phyloP scores from a whole-genome alignment of 2,797 vertebrate genomes.

The Lithobates pipiens region DNA sequence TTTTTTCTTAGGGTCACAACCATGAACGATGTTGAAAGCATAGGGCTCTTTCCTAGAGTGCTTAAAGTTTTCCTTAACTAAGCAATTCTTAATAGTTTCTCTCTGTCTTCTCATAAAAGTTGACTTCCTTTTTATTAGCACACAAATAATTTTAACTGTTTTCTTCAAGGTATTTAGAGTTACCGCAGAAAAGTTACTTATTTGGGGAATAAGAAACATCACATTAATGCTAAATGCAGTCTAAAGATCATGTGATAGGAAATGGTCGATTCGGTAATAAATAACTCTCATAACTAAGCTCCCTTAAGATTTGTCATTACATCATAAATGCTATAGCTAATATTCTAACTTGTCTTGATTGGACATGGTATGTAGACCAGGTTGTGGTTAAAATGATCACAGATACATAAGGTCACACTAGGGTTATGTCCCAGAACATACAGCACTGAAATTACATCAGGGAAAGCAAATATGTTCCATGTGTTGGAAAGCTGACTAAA shows the following conservation, averaged over 20 bases:
- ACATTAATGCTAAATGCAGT: neutral
- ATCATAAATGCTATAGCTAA: conserved; percentile 47
- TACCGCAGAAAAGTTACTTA: neutral
- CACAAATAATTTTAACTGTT: too few species aligned
- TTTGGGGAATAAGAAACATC: neutral
- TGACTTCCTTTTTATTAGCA: neutral
- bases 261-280: conserved; percentile 22
- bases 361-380: conserved; percentile 18
- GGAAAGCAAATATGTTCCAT: conserved; percentile 53
- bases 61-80: too few species aligned
- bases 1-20: too few species aligned
- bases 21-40: too few species aligned
- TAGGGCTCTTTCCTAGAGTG: too few species aligned
- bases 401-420: conserved; percentile 44
- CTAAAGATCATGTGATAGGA: neutral
- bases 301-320: conserved; percentile 49
- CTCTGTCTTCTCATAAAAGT: neutral
- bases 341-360: conserved; percentile 48
- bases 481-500: conserved; percentile 45
- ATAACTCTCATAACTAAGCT: conserved; percentile 24
- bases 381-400: conserved; percentile 30
- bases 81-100: neutral
- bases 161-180: neutral
- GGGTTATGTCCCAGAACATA: conserved; percentile 49
- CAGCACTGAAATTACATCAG: conserved; percentile 45